These are phyloP conservation scores for Trichechus manatus DNA, from an alignment of 2,113 vertebrate species.

Conservation along the genomic window DNA sequence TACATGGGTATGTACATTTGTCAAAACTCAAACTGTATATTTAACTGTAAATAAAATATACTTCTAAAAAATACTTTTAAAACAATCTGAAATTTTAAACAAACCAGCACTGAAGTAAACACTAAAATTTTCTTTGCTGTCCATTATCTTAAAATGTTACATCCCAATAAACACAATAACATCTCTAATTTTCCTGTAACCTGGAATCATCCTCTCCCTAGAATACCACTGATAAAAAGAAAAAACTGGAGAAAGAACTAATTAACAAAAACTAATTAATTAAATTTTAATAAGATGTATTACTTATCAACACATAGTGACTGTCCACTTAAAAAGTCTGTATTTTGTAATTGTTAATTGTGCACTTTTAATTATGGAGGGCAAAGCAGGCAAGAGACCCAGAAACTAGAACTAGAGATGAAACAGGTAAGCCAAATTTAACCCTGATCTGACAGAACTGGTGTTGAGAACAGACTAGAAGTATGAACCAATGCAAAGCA, in stretches of 20 bases:
- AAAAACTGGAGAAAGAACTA: neutral
- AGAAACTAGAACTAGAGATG: slow-evolving; percentile 34
- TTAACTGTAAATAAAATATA: neutral
- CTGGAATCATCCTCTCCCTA: neutral
- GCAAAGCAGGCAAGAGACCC: neutral
- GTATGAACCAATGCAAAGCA: slow-evolving; percentile 35
- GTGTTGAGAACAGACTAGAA: slow-evolving; percentile 11
- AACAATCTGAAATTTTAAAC: neutral
- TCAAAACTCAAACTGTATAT: neutral
- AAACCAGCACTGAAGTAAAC: neutral
- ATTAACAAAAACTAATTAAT: neutral
- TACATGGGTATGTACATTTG: neutral
- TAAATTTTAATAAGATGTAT: neutral
- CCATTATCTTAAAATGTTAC: neutral
- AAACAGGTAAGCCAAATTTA: slow-evolving; percentile 20
- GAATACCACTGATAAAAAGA: neutral
- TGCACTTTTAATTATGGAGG: neutral
- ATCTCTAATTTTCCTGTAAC: neutral
- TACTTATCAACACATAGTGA: neutral
- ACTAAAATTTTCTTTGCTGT: neutral
- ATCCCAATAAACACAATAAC: neutral
- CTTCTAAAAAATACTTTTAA: neutral
- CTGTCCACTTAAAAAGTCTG: neutral
- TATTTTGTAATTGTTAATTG: neutral
- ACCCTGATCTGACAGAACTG: neutral